Conservation (phyloP, 2,888 invertebrate genomes). For the Drosophila formosana region DNA sequence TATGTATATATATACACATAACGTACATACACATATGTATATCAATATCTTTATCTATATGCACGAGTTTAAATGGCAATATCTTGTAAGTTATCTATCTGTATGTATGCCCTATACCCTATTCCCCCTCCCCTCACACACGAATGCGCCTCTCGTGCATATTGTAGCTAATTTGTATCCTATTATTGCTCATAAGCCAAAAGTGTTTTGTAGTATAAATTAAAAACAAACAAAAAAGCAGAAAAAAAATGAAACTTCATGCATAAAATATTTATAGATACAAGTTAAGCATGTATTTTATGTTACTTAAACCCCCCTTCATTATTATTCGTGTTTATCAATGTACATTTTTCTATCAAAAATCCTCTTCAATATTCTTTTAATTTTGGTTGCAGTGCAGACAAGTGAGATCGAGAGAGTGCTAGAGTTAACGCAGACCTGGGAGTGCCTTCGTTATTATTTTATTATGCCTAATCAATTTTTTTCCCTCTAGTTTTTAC, state of each 20-base stretch:
- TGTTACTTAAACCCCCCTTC: slow-evolving; percentile 39
- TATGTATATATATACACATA: slow-evolving; percentile 25
- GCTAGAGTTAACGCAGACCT: slow-evolving; percentile 26
- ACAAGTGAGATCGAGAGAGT: not conserved
- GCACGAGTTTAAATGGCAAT: slow-evolving; percentile 38
- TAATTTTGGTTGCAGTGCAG: slow-evolving; percentile 3
- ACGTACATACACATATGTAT: slow-evolving; percentile 19
- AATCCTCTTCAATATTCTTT: slow-evolving; percentile 7
- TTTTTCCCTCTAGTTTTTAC: slow-evolving; percentile 37
- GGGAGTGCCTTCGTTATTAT: slow-evolving; percentile 60
- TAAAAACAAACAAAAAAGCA: slow-evolving; percentile 18
- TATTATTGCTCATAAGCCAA: slow-evolving; percentile 63
- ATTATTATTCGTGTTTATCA: slow-evolving; percentile 37
- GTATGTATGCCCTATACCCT: slow-evolving; percentile 36
- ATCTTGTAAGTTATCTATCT: slow-evolving; percentile 51
- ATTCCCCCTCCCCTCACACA: not conserved
- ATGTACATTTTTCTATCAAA: slow-evolving; percentile 45
- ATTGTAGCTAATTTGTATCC: slow-evolving; percentile 72
- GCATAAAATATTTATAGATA: slow-evolving; percentile 56
- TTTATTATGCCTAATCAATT: slow-evolving; percentile 15
- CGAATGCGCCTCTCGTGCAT: slow-evolving; percentile 39
- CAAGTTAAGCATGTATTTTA: slow-evolving; percentile 57
- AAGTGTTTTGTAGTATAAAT: slow-evolving; percentile 66
- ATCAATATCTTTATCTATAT: slow-evolving; percentile 26
- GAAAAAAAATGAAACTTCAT: slow-evolving; percentile 31